phyloP scores from a whole-genome alignment of 2,797 vertebrate species.

The Poecilia picta region DNA sequence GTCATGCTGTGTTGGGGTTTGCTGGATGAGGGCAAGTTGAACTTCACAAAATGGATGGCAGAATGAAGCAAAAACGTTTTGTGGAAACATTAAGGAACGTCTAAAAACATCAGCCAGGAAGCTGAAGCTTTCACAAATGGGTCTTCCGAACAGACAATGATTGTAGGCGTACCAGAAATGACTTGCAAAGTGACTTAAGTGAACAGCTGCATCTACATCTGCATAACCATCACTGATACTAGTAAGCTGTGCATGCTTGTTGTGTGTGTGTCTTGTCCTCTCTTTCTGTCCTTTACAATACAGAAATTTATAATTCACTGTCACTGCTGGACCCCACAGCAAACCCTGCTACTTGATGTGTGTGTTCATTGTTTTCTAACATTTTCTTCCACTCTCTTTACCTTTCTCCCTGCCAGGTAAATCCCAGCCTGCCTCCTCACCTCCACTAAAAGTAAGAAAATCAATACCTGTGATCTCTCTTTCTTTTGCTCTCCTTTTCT shows the following conservation, averaged over 20 bases:
- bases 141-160: neutral
- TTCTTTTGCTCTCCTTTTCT: slow-evolving; percentile 27
- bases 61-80: neutral
- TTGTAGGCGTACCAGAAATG: neutral
- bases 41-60: neutral
- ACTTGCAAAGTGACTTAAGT: neutral
- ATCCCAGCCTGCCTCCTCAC: slow-evolving; percentile 65
- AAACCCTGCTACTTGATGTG: slow-evolving; percentile 20
- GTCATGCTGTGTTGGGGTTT: neutral
- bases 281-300: slow-evolving; percentile 54
- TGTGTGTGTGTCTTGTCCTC: neutral
- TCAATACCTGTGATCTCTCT: slow-evolving; percentile 66
- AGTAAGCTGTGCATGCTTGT: neutral
- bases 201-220: neutral
- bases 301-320: slow-evolving; percentile 72
- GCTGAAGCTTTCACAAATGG: neutral
- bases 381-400: slow-evolving; percentile 53
- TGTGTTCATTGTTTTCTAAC: slow-evolving; percentile 65
- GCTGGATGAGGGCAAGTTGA: neutral
- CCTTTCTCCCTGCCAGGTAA: slow-evolving; percentile 56
- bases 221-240: neutral
- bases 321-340: slow-evolving; percentile 58
- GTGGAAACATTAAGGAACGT: neutral
- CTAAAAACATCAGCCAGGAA: neutral
- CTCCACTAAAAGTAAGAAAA: slow-evolving; percentile 73